phyloP scores from a whole-genome alignment of 2,113 vertebrate genomes.

The Rhodinocichla rosea region DNA sequence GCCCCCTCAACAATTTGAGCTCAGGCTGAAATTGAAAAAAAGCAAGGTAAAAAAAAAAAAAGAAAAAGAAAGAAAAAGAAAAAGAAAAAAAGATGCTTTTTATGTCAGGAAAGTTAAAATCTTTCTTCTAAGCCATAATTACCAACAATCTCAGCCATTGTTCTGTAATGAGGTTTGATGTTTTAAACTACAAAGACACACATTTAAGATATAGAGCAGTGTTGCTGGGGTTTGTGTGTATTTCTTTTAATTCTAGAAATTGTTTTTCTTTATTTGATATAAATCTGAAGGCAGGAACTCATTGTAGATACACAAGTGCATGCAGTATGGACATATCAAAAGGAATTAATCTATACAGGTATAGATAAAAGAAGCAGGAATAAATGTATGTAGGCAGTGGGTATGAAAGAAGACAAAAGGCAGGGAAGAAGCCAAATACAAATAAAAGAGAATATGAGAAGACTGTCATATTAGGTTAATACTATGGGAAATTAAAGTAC shows the following conservation, averaged over 20 bases:
- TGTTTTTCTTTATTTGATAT: not conserved
- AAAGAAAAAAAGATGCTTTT: not conserved
- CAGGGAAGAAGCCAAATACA: not conserved
- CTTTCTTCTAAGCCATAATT: slow-evolving; percentile 31
- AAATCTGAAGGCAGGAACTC: slow-evolving; percentile 10
- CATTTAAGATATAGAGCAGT: not conserved
- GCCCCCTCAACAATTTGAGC: not conserved
- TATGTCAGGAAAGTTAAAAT: not conserved
- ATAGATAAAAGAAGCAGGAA: slow-evolving; percentile 38
- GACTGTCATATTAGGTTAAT: not conserved
- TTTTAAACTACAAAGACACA: slow-evolving; percentile 23
- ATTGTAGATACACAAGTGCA: not conserved
- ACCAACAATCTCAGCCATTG: not conserved
- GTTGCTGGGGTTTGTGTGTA: not conserved
- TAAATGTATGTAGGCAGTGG: not conserved
- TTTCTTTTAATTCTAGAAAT: slow-evolving; percentile 7
- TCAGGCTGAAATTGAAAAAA: not conserved
- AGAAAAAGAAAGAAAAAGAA: not conserved
- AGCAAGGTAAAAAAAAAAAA: too few species aligned
- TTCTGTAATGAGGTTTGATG: slow-evolving; percentile 29
- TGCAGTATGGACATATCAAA: slow-evolving; percentile 39
- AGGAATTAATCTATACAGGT: slow-evolving; percentile 24
- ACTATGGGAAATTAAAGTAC: slow-evolving; percentile 10
- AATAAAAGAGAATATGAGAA: not conserved
- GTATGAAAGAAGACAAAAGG: not conserved